These are phyloP conservation scores for Drosophila monieri DNA, from an alignment of 2,888 invertebrate genomes.

Conservation along the genomic window DNA sequence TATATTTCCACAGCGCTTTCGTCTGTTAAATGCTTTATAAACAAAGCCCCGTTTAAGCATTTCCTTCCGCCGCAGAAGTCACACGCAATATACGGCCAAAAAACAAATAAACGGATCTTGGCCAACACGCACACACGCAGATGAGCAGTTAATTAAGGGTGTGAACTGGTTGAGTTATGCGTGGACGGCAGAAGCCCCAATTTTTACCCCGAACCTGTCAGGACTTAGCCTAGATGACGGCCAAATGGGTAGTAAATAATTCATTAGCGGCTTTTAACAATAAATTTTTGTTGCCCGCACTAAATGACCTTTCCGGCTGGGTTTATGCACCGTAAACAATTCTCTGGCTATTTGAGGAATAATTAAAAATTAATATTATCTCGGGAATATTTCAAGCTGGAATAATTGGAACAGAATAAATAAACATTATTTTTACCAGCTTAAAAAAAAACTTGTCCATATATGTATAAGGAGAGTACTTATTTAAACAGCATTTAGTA, in stretches of 20 bases:
- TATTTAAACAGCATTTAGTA: slow-evolving; percentile 1
- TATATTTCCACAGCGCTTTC: slow-evolving; percentile 40
- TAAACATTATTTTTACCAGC: not conserved
- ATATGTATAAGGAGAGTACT: not conserved
- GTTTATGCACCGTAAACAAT: not conserved
- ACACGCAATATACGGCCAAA: slow-evolving; percentile 58
- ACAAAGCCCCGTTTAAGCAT: slow-evolving; percentile 63
- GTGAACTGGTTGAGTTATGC: slow-evolving; percentile 81
- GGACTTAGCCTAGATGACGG: slow-evolving; percentile 44
- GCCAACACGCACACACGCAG: slow-evolving; percentile 68
- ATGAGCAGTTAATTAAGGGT: slow-evolving; percentile 80
- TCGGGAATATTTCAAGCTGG: not conserved
- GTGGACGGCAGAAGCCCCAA: slow-evolving; percentile 42
- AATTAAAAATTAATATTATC: not conserved
- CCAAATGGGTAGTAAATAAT: slow-evolving; percentile 76
- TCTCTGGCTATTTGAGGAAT: not conserved
- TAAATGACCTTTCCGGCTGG: slow-evolving; percentile 38
- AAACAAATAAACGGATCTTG: slow-evolving; percentile 15
- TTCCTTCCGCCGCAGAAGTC: slow-evolving; percentile 43
- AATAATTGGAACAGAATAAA: not conserved
- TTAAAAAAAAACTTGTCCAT: too few species aligned
- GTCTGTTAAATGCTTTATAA: slow-evolving; percentile 64
- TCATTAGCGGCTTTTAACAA: slow-evolving; percentile 80
- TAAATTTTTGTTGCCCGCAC: slow-evolving; percentile 66
- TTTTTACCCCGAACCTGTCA: slow-evolving; percentile 22